Evolutionary conservation across 2,888 invertebrate species (phyloP).

Genomic region (Thereva unica): DNA sequence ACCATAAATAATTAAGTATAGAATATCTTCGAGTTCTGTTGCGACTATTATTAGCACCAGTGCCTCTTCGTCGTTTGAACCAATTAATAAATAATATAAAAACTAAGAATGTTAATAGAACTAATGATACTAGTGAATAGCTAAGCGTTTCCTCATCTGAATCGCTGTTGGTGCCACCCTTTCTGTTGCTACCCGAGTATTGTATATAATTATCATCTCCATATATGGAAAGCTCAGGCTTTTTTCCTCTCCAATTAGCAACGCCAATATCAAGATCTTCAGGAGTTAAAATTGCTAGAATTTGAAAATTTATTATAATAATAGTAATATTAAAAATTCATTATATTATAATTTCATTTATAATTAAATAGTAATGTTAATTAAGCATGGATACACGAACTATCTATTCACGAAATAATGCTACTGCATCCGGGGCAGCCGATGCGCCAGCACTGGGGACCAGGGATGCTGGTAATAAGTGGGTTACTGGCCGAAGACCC

Average conservation of each 20-base stretch:
- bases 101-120: conserved; percentile 47
- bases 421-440: no score
- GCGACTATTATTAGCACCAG: conserved; percentile 39
- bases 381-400: no score
- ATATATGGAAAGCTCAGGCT: conserved; percentile 44
- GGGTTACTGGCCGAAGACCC: no score
- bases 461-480: no score
- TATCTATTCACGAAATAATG: no score
- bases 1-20: conserved; percentile 41
- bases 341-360: not conserved
- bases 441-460: no score
- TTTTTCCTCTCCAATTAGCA: conserved; percentile 45
- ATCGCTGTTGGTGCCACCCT: conserved; percentile 13
- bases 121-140: conserved; percentile 46
- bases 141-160: conserved; percentile 46
- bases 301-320: not conserved
- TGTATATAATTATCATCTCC: conserved; percentile 42
- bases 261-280: conserved; percentile 45
- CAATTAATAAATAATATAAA: conserved; percentile 48
- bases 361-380: no score
- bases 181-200: conserved; percentile 11
- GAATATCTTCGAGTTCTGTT: conserved; percentile 34
- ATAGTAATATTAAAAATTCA: conserved; percentile 5
- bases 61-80: conserved; percentile 45
- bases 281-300: conserved; percentile 43